A percentile compares a stretch with the other conserved stretches of the same genome.
These are phyloP conservation scores for Tetramorium simillimum DNA, from an alignment of 1,140 invertebrate species.

Conservation along the genomic window DNA sequence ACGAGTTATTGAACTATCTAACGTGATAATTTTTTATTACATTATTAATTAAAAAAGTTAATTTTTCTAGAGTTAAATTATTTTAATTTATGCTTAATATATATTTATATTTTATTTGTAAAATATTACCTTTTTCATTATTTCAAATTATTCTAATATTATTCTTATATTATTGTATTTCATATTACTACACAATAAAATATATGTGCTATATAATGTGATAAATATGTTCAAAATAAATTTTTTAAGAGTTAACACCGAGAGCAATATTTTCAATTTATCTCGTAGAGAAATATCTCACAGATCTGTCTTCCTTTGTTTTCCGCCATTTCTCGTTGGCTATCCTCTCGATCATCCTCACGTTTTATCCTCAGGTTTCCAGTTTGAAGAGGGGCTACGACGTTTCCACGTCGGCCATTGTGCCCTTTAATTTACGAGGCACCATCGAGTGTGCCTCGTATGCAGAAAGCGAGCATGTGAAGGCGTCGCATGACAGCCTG, in stretches of 20 bases:
- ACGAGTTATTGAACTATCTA: not conserved
- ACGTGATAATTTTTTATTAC: not conserved
- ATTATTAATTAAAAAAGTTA: not conserved
- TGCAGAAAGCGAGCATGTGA: constrained; percentile 32
- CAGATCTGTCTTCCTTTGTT: constrained; percentile 48
- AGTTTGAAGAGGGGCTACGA: constrained; percentile 38
- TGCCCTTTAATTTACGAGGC: constrained; percentile 55
- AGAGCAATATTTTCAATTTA: constrained; percentile 5
- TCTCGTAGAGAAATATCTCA: not conserved
- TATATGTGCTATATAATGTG: not conserved
- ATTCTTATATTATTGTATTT: not conserved
- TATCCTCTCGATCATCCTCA: constrained; percentile 52
- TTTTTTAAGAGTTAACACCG: not conserved
- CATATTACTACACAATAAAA: constrained; percentile 9
- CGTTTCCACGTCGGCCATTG: constrained; percentile 46
- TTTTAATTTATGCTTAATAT: not conserved
- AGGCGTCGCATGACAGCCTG: constrained; percentile 33
- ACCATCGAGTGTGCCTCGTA: constrained; percentile 45
- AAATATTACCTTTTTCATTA: not conserved
- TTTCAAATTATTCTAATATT: not conserved
- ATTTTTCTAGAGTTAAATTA: not conserved
- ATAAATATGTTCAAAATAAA: not conserved
- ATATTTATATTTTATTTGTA: not conserved
- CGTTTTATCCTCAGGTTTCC: constrained; percentile 60
- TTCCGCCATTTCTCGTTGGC: not conserved